Evolutionary conservation across 2,113 vertebrate species (phyloP).

Genomic region (Charina bottae): DNA sequence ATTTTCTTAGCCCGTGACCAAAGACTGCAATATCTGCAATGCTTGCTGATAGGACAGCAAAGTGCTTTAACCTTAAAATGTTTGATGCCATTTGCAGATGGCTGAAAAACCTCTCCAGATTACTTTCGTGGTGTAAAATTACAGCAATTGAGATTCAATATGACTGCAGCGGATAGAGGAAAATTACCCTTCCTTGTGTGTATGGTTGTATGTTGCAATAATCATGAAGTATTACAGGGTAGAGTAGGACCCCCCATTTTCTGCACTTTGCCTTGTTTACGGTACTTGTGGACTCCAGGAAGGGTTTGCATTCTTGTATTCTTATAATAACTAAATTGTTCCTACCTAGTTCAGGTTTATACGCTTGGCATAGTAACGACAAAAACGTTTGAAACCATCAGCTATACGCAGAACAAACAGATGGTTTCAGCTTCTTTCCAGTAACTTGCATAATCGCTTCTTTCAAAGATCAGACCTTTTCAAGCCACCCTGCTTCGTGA

Average conservation of each 20-base stretch:
- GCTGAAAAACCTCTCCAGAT: neutral
- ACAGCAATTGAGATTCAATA: neutral
- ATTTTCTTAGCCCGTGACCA: neutral
- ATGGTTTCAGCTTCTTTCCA: neutral
- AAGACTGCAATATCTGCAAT: neutral
- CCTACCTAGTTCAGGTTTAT: neutral
- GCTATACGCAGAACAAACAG: neutral
- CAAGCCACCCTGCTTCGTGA: neutral
- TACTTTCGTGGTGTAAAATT: neutral
- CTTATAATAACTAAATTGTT: neutral
- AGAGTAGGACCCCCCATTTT: neutral
- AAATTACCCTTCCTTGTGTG: neutral
- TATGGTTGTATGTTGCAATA: neutral
- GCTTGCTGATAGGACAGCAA: neutral
- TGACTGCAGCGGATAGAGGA: neutral
- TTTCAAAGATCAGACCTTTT: neutral
- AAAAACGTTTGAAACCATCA: neutral
- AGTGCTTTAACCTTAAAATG: neutral
- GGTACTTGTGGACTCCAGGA: neutral
- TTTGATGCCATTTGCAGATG: neutral
- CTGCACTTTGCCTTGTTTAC: neutral
- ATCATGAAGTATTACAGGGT: neutral
- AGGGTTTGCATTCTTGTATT: neutral
- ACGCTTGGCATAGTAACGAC: neutral
- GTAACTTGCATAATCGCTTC: neutral